Evolutionary conservation across 2,113 vertebrate genomes (phyloP), one percentile per base, ranked within the genome.

Genomic region (Puma concolor): DNA sequence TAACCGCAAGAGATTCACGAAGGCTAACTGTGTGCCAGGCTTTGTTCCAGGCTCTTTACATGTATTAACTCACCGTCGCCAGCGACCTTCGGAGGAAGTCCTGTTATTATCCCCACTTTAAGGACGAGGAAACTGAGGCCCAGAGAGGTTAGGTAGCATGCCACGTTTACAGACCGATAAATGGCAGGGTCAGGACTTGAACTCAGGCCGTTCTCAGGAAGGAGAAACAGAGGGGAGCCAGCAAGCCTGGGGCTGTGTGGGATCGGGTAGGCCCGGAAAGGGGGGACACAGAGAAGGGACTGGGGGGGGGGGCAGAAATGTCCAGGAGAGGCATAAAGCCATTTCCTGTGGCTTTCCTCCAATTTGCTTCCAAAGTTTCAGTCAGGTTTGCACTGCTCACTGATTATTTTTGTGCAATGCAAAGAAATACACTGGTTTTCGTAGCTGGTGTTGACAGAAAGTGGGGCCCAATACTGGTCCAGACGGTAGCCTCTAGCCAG

Each of bases 21-120:
- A 23, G 64, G 14, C 57, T 7, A 16, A 8, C 5, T 25, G 7
- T 2, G 31, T 33, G 54, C 38, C 76, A 6, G 74, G 29, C 5
- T 14, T 79, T 0, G 0, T 11, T 23, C 54, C 36, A 14, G 81
- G 48, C 33, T 57, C 82, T 21, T n/a, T 38, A 8, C 2, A 0
- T 9, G 1, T 41, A 9, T 44, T 38, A 8, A 25, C 72, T 66
- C 15, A 11, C 33, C 13, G n/a, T 72, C 64, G 71, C 15, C 36
- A 1, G 1, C 9, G 71, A 27, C 57, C 63, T 50, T 66, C 4
- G 2, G 66, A 60, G 74, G 54, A 90, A 21, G 44, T 7, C 2
- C 31, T 41, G 0, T 16, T 19, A 48, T 76, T 48, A 41, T 13
- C 10, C 33, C 36, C 67, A 23, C 36, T 91, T 36, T 19, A 38